Evolutionary conservation across 92 coral and sea anemone species (phyloP).

Genomic region (Umimayanthus chanpuru): DNA sequence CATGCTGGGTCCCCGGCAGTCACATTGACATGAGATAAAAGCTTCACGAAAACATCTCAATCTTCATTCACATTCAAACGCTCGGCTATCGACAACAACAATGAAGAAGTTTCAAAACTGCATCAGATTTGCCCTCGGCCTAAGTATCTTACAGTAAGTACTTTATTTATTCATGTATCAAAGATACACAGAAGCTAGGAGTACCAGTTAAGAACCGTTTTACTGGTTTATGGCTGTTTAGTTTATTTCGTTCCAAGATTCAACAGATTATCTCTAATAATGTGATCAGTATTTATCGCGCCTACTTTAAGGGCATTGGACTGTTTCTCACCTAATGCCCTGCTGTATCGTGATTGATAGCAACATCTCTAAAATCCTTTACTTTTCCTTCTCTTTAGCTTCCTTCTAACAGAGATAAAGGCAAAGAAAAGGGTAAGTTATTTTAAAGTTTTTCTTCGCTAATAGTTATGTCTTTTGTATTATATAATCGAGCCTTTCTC

Average conservation of each 20-base stretch:
- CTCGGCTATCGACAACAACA: slow-evolving; percentile 20
- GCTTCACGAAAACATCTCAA: slow-evolving; percentile 40
- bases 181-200: neutral
- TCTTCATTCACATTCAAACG: slow-evolving; percentile 30
- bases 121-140: slow-evolving; percentile 5
- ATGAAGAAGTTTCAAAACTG: slow-evolving; percentile 21
- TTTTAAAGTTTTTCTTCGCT: neutral
- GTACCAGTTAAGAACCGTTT: neutral
- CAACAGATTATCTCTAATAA: slow-evolving; percentile 48
- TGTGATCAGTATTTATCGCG: slow-evolving; percentile 55
- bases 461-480: neutral
- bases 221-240: neutral
- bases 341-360: slow-evolving; percentile 19
- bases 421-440: slow-evolving; percentile 27
- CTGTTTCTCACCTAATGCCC: slow-evolving; percentile 48
- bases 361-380: slow-evolving; percentile 16
- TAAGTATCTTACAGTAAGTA: slow-evolving; percentile 27
- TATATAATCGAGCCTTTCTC: neutral
- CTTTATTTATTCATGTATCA: neutral
- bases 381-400: slow-evolving; percentile 28
- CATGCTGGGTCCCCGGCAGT: slow-evolving; percentile 78
- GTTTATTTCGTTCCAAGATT: slow-evolving; percentile 38
- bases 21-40: slow-evolving; percentile 61
- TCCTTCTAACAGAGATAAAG: slow-evolving; percentile 29
- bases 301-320: slow-evolving; percentile 52